Evolutionary conservation across 2,113 vertebrate species (phyloP).

Genomic region (Candoia aspera): DNA sequence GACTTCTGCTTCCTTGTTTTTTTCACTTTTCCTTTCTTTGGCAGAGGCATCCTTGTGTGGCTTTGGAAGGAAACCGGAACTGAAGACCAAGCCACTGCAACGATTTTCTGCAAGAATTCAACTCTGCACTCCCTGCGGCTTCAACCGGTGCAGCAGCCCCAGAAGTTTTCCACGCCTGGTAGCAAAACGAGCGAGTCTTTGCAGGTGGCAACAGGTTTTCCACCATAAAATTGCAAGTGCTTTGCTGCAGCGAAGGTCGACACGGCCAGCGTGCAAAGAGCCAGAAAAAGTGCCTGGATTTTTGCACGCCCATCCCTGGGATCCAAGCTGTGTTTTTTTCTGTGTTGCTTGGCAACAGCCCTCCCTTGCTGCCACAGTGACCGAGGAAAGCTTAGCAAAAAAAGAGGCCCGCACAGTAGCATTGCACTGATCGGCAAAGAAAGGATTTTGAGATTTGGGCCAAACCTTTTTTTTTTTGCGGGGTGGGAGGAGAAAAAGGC

Average conservation of each 20-base stretch:
- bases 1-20: slow-evolving; percentile 45
- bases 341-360: slow-evolving; percentile 13
- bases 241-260: not conserved
- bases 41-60: slow-evolving; percentile 68
- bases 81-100: not conserved
- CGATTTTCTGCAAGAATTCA: not conserved
- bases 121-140: not conserved
- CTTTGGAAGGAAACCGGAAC: not conserved
- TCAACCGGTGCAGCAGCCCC: not conserved
- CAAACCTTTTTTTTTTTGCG: not conserved
- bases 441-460: not conserved
- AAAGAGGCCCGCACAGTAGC: not conserved
- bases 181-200: not conserved
- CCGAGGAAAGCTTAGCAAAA: slow-evolving; percentile 13
- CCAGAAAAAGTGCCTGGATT: not conserved
- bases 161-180: not conserved
- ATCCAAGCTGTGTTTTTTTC: fast-evolving
- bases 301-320: not conserved
- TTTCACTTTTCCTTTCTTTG: slow-evolving; percentile 63
- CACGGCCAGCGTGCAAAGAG: not conserved
- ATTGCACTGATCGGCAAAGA: not conserved
- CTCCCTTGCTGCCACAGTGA: slow-evolving; percentile 13
- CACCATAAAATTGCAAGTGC: not conserved
- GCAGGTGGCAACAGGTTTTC: not conserved
- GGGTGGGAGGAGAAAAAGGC: not conserved